Conservation (phyloP, 2,113 vertebrate genomes). For the Anarhynchus alexandrinus region DNA sequence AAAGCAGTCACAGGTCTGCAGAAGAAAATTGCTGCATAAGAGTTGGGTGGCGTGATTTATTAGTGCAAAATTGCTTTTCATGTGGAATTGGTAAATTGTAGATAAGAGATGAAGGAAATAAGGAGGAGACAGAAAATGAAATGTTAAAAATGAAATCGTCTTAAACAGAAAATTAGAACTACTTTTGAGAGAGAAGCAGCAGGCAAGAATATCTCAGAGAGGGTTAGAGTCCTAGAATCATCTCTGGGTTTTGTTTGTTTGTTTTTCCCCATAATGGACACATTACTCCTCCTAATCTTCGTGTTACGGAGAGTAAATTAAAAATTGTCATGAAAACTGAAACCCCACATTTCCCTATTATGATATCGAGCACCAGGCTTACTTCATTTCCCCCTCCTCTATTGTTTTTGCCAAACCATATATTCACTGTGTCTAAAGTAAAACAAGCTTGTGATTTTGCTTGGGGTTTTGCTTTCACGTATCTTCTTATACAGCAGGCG, state of each 20-base stretch:
- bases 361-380: not conserved
- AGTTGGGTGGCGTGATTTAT: not conserved
- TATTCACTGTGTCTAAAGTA: not conserved
- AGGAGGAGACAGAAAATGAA: not conserved
- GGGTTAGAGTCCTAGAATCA: accelerated
- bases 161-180: not conserved
- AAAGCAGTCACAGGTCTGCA: not conserved
- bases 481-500: accelerated
- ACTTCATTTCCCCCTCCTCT: not conserved
- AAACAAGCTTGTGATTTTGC: not conserved
- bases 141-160: not conserved
- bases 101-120: not conserved
- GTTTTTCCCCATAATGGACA: not conserved
- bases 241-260: not conserved
- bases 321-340: not conserved
- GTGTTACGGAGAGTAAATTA: not conserved
- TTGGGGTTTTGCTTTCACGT: not conserved
- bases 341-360: not conserved
- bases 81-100: not conserved
- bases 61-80: not conserved
- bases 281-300: not conserved
- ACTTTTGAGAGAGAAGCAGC: not conserved
- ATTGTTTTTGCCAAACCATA: not conserved
- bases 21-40: not conserved
- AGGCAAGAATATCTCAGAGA: not conserved